Evolutionary conservation across 2,797 vertebrate species (phyloP).

Genomic region (Macropodus opercularis): DNA sequence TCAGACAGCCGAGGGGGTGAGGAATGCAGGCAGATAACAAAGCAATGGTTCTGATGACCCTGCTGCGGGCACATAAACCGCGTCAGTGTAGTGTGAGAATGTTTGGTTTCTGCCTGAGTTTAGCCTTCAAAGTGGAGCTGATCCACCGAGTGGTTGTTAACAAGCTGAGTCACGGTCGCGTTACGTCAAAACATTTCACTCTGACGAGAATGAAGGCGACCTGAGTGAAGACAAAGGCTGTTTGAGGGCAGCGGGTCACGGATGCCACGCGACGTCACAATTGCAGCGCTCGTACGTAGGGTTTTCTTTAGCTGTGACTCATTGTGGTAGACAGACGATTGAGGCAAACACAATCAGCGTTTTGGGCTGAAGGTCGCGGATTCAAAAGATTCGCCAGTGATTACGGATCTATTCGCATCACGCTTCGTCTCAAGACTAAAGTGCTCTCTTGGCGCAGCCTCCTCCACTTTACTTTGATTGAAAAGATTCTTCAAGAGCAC

Average conservation of each 20-base stretch:
- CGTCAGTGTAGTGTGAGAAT: background rate
- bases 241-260: slow-evolving; percentile 4
- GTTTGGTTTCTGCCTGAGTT: background rate
- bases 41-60: slow-evolving; percentile 51
- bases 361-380: slow-evolving; percentile 48
- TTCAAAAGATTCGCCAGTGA: slow-evolving; percentile 64
- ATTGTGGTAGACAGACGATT: slow-evolving; percentile 29
- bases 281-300: slow-evolving; percentile 11
- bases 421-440: slow-evolving; percentile 67
- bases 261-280: slow-evolving; percentile 34
- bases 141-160: too few species aligned
- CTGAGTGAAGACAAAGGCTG: too few species aligned
- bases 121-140: too few species aligned
- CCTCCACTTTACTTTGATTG: slow-evolving; percentile 67
- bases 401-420: slow-evolving; percentile 69
- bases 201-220: too few species aligned
- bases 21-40: slow-evolving; percentile 48
- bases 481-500: slow-evolving; percentile 55
- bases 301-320: slow-evolving; percentile 41
- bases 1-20: slow-evolving; percentile 33
- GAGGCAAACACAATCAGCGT: slow-evolving; percentile 21
- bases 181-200: too few species aligned
- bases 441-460: slow-evolving; percentile 68
- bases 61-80: slow-evolving; percentile 26
- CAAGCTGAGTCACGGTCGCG: too few species aligned